These are phyloP conservation scores for Dermolepida albohirtum DNA, from an alignment of 2,888 invertebrate genomes.

Conservation along the genomic window DNA sequence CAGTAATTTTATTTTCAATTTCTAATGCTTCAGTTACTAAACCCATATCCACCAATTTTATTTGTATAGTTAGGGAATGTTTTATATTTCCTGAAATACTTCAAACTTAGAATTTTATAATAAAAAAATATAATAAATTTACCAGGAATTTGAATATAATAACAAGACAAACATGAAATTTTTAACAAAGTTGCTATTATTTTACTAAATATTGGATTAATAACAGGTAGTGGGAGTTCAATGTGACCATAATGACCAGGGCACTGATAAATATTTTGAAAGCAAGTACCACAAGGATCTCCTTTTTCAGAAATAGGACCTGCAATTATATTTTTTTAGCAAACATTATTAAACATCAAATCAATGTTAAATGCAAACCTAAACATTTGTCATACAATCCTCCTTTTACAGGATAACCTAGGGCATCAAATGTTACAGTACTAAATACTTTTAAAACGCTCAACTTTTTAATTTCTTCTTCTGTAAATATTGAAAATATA, in stretches of 20 bases:
- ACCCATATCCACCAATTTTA: constrained; percentile 79
- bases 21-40: constrained; percentile 79
- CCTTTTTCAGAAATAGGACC: constrained; percentile 72
- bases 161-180: constrained; percentile 79
- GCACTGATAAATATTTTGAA: constrained; percentile 74
- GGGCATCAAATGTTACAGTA: constrained; percentile 80
- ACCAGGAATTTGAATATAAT: constrained; percentile 75
- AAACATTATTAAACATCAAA: neutral
- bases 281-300: constrained; percentile 86
- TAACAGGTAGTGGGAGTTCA: constrained; percentile 86
- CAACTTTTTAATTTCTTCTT: constrained; percentile 81
- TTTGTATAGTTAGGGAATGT: constrained; percentile 70
- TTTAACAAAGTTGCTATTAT: constrained; percentile 76
- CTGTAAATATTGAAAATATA: constrained; percentile 68
- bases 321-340: constrained; percentile 47
- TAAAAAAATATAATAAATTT: constrained; percentile 34
- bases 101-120: neutral
- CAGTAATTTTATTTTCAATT: constrained; percentile 60
- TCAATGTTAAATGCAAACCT: constrained; percentile 67
- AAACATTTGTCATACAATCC: constrained; percentile 92
- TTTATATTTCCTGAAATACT: constrained; percentile 59
- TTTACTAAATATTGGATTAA: constrained; percentile 91
- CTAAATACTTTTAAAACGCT: constrained; percentile 87
- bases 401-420: constrained; percentile 84
- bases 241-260: constrained; percentile 97